phyloP scores from a whole-genome alignment of 2,888 invertebrate genomes.

The Plemyria rubiginata region DNA sequence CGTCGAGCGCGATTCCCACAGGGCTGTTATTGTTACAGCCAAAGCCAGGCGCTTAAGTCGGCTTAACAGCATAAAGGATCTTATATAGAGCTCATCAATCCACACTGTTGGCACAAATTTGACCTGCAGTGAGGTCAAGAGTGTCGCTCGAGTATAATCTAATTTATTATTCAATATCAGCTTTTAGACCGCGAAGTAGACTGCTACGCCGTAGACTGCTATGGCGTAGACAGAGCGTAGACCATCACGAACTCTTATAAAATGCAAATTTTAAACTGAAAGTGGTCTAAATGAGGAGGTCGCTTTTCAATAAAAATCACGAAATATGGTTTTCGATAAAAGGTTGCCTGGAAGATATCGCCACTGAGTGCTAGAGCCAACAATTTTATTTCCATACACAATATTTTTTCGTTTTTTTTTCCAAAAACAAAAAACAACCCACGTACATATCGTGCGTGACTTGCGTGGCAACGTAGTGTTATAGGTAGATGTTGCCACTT shows the following conservation, averaged over 20 bases:
- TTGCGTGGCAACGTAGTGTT: too few relatives aligned
- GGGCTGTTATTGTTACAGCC: conserved; percentile 39
- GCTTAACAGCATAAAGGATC: conserved; percentile 41
- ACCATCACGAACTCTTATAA: neutral
- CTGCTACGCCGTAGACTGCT: conserved; percentile 11
- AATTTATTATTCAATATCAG: conserved; percentile 38
- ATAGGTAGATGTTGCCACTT: too few relatives aligned
- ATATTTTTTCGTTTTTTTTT: too few relatives aligned
- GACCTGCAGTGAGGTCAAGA: conserved; percentile 40
- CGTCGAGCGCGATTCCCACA: conserved; percentile 29
- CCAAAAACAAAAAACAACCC: too few relatives aligned
- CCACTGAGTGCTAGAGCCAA: too few relatives aligned
- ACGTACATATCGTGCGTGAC: too few relatives aligned
- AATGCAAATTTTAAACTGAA: neutral
- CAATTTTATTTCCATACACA: too few relatives aligned
- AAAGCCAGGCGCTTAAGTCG: conserved; percentile 42
- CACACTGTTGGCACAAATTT: conserved; percentile 37
- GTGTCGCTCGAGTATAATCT: conserved; percentile 35
- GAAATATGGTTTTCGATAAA: too few relatives aligned
- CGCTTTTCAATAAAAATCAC: too few relatives aligned
- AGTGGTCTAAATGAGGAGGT: neutral
- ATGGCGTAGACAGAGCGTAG: conserved; percentile 9
- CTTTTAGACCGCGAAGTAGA: conserved; percentile 17
- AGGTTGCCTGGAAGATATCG: too few relatives aligned
- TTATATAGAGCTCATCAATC: conserved; percentile 38